Conservation (phyloP, 2,888 invertebrate species). For the Colletes collaris region DNA sequence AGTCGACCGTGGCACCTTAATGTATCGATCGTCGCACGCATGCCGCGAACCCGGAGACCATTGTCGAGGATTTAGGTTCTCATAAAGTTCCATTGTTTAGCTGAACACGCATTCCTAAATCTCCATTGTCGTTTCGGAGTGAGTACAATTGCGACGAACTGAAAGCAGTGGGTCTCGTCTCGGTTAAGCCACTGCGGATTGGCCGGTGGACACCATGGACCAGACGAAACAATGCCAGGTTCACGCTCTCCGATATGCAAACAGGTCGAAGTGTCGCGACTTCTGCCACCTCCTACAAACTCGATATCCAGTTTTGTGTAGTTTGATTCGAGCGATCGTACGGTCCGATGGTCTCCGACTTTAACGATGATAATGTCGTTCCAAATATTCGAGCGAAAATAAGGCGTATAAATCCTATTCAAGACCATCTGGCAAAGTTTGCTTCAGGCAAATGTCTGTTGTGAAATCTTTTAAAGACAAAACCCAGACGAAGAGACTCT, state of each 20-base stretch:
- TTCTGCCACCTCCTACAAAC: neutral
- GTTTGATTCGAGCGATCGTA: neutral
- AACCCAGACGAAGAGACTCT: too few relatives aligned
- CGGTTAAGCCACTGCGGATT: conserved; percentile 54
- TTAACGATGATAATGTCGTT: too few relatives aligned
- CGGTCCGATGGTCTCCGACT: too few relatives aligned
- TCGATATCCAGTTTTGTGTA: neutral
- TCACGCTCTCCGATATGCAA: conserved; percentile 18
- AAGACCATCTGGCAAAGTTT: too few relatives aligned
- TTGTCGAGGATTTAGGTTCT: conserved; percentile 73
- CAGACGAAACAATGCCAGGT: conserved; percentile 42
- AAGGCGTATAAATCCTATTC: too few relatives aligned
- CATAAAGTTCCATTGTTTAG: conserved; percentile 76
- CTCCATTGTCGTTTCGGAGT: conserved; percentile 70
- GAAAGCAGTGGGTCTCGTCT: conserved; percentile 50
- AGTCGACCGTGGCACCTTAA: conserved; percentile 49
- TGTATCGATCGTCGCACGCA: conserved; percentile 68
- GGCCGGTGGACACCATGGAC: conserved; percentile 50
- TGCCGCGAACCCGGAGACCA: conserved; percentile 52
- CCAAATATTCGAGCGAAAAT: too few relatives aligned
- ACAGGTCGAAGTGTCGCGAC: neutral
- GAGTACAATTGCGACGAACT: conserved; percentile 68
- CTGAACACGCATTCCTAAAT: conserved; percentile 74
- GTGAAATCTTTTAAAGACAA: too few relatives aligned
- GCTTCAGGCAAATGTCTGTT: too few relatives aligned